These are phyloP conservation scores for Brachypodius melanocephalos DNA, from an alignment of 2,113 vertebrate genomes.

Conservation along the genomic window DNA sequence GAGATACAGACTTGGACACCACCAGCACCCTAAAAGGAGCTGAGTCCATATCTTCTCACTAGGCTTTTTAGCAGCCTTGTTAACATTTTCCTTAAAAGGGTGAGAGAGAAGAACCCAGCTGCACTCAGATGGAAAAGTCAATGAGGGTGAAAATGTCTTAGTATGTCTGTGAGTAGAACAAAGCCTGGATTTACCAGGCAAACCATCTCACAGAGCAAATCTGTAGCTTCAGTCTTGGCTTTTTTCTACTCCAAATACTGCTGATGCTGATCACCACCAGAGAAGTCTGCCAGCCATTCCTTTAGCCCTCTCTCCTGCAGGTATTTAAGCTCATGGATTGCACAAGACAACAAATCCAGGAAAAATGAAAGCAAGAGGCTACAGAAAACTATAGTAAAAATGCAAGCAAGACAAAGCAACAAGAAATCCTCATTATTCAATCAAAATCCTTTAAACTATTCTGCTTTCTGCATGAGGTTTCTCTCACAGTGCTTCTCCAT, in stretches of 20 bases:
- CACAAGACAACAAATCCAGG: not conserved
- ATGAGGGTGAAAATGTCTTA: not conserved
- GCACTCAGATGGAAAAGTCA: not conserved
- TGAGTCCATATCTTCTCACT: not conserved
- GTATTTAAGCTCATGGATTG: not conserved
- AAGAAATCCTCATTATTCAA: not conserved
- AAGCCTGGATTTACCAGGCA: not conserved
- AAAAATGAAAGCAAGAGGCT: not conserved
- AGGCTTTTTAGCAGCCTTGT: not conserved
- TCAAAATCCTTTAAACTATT: not conserved
- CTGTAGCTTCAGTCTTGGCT: not conserved
- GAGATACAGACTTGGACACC: accelerated
- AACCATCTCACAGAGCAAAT: not conserved
- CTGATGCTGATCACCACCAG: not conserved
- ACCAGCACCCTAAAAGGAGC: not conserved
- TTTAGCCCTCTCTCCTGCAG: not conserved
- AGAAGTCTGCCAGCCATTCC: not conserved
- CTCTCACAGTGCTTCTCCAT: not conserved
- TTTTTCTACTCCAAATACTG: not conserved
- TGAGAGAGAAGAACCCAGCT: not conserved
- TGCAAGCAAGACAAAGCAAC: not conserved
- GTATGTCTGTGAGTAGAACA: not conserved
- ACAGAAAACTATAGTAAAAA: not conserved
- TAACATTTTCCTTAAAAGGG: not conserved
- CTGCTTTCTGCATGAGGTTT: not conserved